Conservation (phyloP, 1,140 invertebrate species). For the Tribolium madens region DNA sequence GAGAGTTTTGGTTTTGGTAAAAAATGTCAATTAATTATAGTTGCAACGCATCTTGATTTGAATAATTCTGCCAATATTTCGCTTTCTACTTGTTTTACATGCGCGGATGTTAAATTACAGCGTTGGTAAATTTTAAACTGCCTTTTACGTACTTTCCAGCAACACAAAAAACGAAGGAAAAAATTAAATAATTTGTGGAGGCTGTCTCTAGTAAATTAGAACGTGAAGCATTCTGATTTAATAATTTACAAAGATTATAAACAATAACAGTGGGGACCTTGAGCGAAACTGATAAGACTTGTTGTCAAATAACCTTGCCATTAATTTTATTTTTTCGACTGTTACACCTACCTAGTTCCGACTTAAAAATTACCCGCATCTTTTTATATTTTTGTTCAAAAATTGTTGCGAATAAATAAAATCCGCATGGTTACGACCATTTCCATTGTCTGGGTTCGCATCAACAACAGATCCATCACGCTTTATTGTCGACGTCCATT, state of each 20-base stretch:
- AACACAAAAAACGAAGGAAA: background rate
- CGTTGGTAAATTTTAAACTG: background rate
- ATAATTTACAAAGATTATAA: background rate
- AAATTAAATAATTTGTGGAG: background rate
- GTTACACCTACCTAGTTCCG: too few relatives aligned
- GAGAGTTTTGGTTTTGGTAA: background rate
- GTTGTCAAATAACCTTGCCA: too few relatives aligned
- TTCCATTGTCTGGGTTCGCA: background rate
- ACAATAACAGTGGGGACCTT: too few relatives aligned
- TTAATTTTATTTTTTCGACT: too few relatives aligned
- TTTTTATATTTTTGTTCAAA: too few relatives aligned
- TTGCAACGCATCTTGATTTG: constrained; percentile 1
- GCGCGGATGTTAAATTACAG: constrained; percentile 4
- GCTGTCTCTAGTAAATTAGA: background rate
- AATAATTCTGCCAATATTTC: constrained; percentile 21
- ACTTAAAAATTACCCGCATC: too few relatives aligned
- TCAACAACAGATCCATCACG: background rate
- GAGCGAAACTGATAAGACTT: too few relatives aligned
- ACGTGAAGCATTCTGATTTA: background rate
- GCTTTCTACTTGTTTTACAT: constrained; percentile 18
- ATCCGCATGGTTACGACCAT: too few relatives aligned
- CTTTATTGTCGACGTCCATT: background rate
- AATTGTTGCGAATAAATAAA: too few relatives aligned
- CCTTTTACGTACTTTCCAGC: background rate
- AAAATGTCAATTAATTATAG: background rate